phyloP scores from a whole-genome alignment of 1,140 invertebrate species.

The Zaprionus kolodkinae region DNA sequence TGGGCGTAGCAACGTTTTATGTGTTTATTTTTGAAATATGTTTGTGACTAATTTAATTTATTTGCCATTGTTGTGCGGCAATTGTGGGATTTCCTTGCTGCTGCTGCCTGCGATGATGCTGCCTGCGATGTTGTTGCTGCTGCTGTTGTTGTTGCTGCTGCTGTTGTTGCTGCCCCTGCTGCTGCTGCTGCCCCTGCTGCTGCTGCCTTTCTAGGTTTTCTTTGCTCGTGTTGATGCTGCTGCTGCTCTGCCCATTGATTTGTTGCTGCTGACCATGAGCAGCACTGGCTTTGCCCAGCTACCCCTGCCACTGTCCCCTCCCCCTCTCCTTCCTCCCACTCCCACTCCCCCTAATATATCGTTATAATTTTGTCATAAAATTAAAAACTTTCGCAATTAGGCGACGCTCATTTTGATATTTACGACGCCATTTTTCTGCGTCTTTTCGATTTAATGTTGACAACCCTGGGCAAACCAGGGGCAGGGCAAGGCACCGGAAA shows the following conservation, averaged over 20 bases:
- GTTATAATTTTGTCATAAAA: constrained; percentile 78
- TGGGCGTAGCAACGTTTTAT: constrained; percentile 9
- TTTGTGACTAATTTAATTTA: constrained; percentile 81
- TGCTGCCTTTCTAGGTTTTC: constrained; percentile 62
- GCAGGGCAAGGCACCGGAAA: neutral
- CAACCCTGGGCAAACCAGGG: neutral
- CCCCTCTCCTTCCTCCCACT: neutral
- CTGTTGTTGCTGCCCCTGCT: constrained; percentile 26
- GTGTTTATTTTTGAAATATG: constrained; percentile 71
- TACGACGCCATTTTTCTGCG: constrained; percentile 52
- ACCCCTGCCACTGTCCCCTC: neutral
- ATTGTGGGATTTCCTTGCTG: constrained; percentile 71
- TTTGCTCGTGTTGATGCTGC: constrained; percentile 52
- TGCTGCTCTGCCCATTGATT: constrained; percentile 63
- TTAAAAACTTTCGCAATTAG: constrained; percentile 80
- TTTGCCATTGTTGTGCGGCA: constrained; percentile 76
- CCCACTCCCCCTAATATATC: constrained; percentile 58
- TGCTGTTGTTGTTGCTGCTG: constrained; percentile 46
- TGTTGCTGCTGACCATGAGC: constrained; percentile 24
- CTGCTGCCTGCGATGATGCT: constrained; percentile 24
- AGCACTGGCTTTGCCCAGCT: neutral
- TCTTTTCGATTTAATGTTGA: constrained; percentile 26
- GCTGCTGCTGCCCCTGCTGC: constrained; percentile 3
- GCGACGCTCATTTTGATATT: constrained; percentile 67
- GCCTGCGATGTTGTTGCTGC: constrained; percentile 14